A percentile compares a stretch with the other conserved stretches of the same genome.
Conservation (phyloP, 2,797 vertebrate species). For the Telmatherina bonti region DNA sequence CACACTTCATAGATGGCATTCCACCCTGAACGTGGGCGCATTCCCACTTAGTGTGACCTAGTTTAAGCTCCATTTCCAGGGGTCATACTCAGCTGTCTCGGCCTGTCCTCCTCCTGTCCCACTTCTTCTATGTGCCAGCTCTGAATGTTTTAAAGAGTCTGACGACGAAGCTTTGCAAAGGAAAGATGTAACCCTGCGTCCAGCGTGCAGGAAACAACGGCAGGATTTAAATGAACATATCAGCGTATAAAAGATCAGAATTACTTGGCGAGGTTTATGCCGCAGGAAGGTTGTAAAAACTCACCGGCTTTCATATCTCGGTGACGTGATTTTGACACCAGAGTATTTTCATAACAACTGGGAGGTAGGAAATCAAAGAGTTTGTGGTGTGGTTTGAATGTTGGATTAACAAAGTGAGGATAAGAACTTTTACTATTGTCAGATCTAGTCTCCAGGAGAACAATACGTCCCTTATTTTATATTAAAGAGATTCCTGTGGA, state of each 20-base stretch:
- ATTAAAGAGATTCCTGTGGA: background rate
- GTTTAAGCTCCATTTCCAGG: background rate
- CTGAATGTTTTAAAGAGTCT: slow-evolving; percentile 41
- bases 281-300: slow-evolving; percentile 12
- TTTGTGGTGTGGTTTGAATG: slow-evolving; percentile 5
- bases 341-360: slow-evolving; percentile 32
- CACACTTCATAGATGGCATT: slow-evolving; percentile 31
- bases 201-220: background rate
- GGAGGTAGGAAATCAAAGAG: slow-evolving; percentile 28
- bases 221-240: background rate
- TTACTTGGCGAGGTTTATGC: background rate
- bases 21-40: slow-evolving; percentile 26
- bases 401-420: slow-evolving; percentile 9
- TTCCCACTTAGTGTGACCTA: slow-evolving; percentile 7
- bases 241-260: background rate
- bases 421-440: background rate
- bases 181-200: slow-evolving; percentile 17
- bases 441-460: slow-evolving; percentile 8
- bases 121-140: slow-evolving; percentile 44
- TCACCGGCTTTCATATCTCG: background rate
- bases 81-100: slow-evolving; percentile 15
- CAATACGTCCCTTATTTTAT: slow-evolving; percentile 4
- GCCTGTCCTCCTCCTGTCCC: slow-evolving; percentile 7
- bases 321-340: slow-evolving; percentile 28
- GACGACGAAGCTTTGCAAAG: slow-evolving; percentile 36